phyloP scores from a whole-genome alignment of 2,888 invertebrate species.

The Eilema sororculum region DNA sequence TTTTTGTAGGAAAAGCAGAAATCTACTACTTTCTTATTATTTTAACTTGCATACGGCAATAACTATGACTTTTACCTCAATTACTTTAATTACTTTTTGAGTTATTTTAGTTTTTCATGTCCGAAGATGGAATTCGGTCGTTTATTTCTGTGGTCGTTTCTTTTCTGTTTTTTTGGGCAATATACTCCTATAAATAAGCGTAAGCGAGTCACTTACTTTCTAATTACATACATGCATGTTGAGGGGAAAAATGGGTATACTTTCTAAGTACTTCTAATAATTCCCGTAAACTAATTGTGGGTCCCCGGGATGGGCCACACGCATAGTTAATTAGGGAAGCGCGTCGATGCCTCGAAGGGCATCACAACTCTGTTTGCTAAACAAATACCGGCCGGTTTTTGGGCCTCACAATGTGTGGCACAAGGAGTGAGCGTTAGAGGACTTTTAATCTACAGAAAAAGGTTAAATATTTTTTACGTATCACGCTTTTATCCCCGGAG shows the following conservation, averaged over 20 bases:
- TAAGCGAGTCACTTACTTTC: not conserved
- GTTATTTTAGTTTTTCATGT: not conserved
- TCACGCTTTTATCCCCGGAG: no score
- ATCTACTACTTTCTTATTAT: not conserved
- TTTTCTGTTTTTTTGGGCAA: no score
- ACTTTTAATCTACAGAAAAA: not conserved
- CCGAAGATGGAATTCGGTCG: no score
- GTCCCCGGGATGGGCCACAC: constrained; percentile 51
- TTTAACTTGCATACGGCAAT: not conserved
- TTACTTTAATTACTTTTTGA: no score
- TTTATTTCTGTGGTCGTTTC: no score
- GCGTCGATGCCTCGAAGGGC: constrained; percentile 56
- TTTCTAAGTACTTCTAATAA: not conserved
- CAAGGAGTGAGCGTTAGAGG: constrained; percentile 9
- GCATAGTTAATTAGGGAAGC: constrained; percentile 57
- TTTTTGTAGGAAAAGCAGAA: not conserved
- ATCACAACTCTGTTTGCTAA: constrained; percentile 61
- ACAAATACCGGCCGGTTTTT: constrained; percentile 57
- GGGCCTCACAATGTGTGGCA: constrained; percentile 23
- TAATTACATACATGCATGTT: not conserved
- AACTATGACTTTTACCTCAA: no score
- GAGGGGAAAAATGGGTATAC: not conserved
- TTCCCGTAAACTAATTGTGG: constrained; percentile 11
- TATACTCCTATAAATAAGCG: no score
- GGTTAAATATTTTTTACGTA: no score